Percentiles rank a stretch among this genome's conserved stretches.
Conservation (phyloP, 2,113 vertebrate species). For the Indri indri region DNA sequence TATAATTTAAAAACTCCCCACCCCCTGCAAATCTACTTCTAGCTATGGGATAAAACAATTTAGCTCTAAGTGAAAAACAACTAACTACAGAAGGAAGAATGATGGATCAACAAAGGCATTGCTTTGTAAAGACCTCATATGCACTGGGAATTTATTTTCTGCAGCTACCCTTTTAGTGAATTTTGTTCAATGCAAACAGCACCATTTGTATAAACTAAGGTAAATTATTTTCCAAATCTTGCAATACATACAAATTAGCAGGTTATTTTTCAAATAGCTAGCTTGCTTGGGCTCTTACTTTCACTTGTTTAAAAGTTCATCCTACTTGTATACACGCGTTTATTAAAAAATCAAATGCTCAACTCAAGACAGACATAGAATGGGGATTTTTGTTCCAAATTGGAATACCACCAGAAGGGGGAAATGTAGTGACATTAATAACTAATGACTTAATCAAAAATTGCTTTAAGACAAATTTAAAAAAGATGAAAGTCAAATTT, state of each 20-base stretch:
- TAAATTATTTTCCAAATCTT: constrained; percentile 23
- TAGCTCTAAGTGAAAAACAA: not conserved
- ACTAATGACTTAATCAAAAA: constrained; percentile 72
- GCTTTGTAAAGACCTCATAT: not conserved
- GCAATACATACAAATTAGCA: constrained; percentile 17
- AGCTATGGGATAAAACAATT: constrained; percentile 56
- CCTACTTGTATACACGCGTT: not conserved
- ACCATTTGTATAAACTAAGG: not conserved
- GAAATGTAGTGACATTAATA: constrained; percentile 57
- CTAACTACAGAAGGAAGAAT: not conserved
- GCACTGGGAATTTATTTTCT: not conserved
- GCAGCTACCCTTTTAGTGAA: not conserved
- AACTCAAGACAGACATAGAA: constrained; percentile 41
- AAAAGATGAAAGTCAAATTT: constrained; percentile 60
- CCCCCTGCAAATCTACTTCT: not conserved
- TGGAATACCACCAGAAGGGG: constrained; percentile 29
- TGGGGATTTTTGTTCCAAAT: constrained; percentile 33
- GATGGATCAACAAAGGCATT: not conserved
- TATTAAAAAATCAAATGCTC: constrained; percentile 50
- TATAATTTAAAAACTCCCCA: not conserved
- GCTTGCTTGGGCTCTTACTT: not conserved
- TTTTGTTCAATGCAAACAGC: not conserved
- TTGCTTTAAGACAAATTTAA: constrained; percentile 67
- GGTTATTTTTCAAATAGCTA: constrained; percentile 24
- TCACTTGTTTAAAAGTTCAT: not conserved